These are phyloP conservation scores for Oxyruncus cristatus DNA, from an alignment of 2,113 vertebrate genomes.

Conservation along the genomic window DNA sequence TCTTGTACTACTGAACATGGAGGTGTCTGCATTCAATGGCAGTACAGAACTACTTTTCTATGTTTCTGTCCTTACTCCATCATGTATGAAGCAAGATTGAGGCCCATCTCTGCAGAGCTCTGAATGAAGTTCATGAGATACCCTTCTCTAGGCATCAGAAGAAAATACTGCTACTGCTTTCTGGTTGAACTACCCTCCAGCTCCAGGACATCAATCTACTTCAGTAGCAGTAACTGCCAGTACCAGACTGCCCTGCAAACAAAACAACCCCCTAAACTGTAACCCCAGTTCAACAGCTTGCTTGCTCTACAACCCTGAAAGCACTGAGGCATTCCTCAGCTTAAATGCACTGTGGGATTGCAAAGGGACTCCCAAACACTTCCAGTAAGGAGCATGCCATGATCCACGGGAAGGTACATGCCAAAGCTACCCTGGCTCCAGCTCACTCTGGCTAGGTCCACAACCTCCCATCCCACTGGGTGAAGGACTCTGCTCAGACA, in stretches of 20 bases:
- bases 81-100: not conserved
- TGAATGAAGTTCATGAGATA: not conserved
- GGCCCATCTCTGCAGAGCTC: not conserved
- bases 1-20: not conserved
- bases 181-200: not conserved
- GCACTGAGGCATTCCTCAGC: not conserved
- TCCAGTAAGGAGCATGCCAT: not conserved
- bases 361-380: not conserved
- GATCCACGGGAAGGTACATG: not conserved
- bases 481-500: not conserved
- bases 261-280: not conserved
- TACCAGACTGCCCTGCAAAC: not conserved
- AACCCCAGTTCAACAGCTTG: accelerated
- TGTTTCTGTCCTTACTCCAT: not conserved
- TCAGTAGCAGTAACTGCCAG: not conserved
- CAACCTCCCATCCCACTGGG: not conserved
- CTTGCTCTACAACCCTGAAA: not conserved
- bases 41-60: not conserved
- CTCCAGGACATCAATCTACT: not conserved
- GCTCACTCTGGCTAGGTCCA: not conserved
- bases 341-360: not conserved
- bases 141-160: not conserved
- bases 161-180: not conserved
- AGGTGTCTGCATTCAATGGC: not conserved
- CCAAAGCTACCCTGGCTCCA: not conserved